Conservation (phyloP, 2,888 invertebrate genomes). For the Diaprepes abbreviatus region DNA sequence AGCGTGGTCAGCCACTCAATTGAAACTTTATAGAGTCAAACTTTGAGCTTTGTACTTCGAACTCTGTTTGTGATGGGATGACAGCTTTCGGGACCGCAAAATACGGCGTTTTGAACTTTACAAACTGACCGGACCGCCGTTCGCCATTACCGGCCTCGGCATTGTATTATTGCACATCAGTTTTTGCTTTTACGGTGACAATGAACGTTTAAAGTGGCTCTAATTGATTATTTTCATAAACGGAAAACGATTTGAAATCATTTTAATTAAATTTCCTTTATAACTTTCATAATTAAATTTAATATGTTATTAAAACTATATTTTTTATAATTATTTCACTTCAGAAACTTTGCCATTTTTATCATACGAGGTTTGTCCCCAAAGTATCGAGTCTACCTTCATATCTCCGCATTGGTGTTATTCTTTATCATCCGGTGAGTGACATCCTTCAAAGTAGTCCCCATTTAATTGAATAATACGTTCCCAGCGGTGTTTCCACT, state of each 20-base stretch:
- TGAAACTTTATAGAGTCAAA: slow-evolving; percentile 48
- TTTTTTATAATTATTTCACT: too few relatives aligned
- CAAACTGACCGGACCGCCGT: slow-evolving; percentile 36
- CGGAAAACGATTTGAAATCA: slow-evolving; percentile 26
- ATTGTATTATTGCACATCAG: slow-evolving; percentile 46
- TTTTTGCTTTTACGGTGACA: slow-evolving; percentile 49
- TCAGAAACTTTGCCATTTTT: too few relatives aligned
- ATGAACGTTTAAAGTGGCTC: slow-evolving; percentile 29
- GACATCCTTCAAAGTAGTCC: too few relatives aligned
- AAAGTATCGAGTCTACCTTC: too few relatives aligned
- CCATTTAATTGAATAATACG: too few relatives aligned
- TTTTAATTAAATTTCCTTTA: not conserved
- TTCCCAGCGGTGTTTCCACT: too few relatives aligned
- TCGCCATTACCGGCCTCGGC: not conserved
- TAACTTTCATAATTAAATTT: not conserved
- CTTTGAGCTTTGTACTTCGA: slow-evolving; percentile 39
- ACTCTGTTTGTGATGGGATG: slow-evolving; percentile 45
- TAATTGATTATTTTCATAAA: slow-evolving; percentile 34
- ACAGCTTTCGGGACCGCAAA: slow-evolving; percentile 43
- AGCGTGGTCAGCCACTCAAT: slow-evolving; percentile 39
- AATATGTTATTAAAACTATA: too few relatives aligned
- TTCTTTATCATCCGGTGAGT: too few relatives aligned
- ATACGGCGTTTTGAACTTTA: slow-evolving; percentile 44
- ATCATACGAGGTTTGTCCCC: too few relatives aligned
- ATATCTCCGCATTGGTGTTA: too few relatives aligned